Evolutionary conservation across 2,888 invertebrate genomes (phyloP), one percentile per base, ranked within the genome.

Genomic region (Schrankia costaestrigalis): DNA sequence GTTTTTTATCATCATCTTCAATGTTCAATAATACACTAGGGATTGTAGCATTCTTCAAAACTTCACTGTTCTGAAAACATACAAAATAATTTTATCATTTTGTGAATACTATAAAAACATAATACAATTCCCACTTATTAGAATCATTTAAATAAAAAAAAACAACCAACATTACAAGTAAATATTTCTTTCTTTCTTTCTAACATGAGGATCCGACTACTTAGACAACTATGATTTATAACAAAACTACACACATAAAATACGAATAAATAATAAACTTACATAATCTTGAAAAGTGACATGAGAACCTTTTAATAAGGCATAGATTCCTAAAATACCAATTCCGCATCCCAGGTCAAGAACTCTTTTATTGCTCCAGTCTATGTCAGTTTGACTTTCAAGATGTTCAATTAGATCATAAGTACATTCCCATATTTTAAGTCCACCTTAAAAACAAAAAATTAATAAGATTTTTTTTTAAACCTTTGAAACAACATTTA

Each of bases 401-500:
- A 97, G 71, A 72, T 92, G 95, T 41, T 90, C 75, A 19, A 93
- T 78, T 33, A 98, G 77, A 73, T 98, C 97, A 58, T 91, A 87
- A 3, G 96, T 95, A 65, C 97, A 97, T 85, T 98, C 98, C 98
- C 98, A 98, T 40, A 97, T 92, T 89, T 98, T 98, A 15, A 97
- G 88, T 6, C 98, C 98, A 57, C 98, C 97, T 96, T 63, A 28
- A 83, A 57, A 30, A 18, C 7, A 21, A 26, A 18, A 3, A 25
- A 10, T 18, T 30, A 23, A 11, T 12, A n/a, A n/a, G n/a, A n/a
- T n/a, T 14, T 2, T 12, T 25, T 1, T 28, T 12, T 18, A 22
- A 2, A 24, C 3, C 2, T 10, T 10, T 9, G 10, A 3, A 2
- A 21, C 9, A 3, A 21, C 7, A 19, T n/a, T 19, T n/a, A n/a